These are phyloP conservation scores for Sciurus niger DNA, from an alignment of 2,113 vertebrate genomes.

Conservation along the genomic window DNA sequence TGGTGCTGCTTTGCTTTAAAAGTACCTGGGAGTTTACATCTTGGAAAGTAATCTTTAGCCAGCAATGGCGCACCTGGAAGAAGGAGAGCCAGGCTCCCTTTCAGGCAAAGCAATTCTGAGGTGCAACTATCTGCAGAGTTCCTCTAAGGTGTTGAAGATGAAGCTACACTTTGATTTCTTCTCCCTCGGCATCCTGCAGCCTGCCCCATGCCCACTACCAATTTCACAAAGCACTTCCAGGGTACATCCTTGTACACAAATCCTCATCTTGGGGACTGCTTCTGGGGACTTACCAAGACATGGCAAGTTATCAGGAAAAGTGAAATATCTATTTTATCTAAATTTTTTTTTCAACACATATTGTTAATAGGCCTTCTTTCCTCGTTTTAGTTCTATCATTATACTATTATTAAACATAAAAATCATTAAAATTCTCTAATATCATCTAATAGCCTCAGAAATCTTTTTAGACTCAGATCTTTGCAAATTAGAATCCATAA, in stretches of 20 bases:
- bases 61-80: too few species aligned
- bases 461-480: not conserved
- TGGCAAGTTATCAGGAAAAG: not conserved
- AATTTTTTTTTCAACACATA: not conserved
- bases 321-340: not conserved
- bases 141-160: too few species aligned
- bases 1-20: not conserved
- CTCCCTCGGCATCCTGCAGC: fast-evolving
- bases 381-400: not conserved
- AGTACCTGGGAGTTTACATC: not conserved
- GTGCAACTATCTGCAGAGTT: not conserved
- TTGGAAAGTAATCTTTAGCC: not conserved
- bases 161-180: not conserved
- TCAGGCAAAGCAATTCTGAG: not conserved
- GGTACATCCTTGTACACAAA: not conserved
- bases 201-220: not conserved
- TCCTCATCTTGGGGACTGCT: not conserved
- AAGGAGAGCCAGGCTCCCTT: not conserved
- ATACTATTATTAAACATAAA: not conserved
- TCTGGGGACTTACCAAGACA: not conserved
- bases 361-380: not conserved
- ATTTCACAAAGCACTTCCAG: not conserved
- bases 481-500: not conserved
- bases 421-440: not conserved
- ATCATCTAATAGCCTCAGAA: not conserved